Percentiles rank a stretch among this genome's conserved stretches.
Evolutionary conservation across 2,797 vertebrate species (phyloP).

Genomic region (Huso huso): DNA sequence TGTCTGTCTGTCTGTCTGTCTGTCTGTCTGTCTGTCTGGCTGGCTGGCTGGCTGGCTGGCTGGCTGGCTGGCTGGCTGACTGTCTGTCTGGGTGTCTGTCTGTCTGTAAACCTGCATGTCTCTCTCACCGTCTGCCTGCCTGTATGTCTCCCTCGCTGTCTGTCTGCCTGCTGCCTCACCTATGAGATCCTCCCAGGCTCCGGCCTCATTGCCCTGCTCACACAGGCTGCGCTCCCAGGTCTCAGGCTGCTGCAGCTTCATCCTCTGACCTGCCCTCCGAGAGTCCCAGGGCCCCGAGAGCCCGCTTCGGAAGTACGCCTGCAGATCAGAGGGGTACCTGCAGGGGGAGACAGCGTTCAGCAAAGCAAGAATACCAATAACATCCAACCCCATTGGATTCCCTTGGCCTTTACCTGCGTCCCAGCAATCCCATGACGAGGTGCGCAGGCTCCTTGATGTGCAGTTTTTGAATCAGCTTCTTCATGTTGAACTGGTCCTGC

Average conservation of each 20-base stretch:
- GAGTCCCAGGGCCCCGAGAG: slow-evolving; percentile 73
- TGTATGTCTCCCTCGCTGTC: too few species aligned
- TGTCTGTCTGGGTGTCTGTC: too few species aligned
- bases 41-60: too few species aligned
- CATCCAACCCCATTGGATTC: neutral
- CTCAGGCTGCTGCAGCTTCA: slow-evolving; percentile 66
- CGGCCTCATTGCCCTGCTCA: slow-evolving; percentile 61
- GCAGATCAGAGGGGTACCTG: slow-evolving; percentile 70
- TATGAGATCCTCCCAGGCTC: slow-evolving; percentile 77
- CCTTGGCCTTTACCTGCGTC: slow-evolving; percentile 56
- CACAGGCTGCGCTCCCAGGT: slow-evolving; percentile 78
- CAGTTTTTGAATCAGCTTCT: slow-evolving; percentile 70
- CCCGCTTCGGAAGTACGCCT: slow-evolving; percentile 60
- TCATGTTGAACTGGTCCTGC: slow-evolving; percentile 64
- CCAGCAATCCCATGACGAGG: slow-evolving; percentile 71
- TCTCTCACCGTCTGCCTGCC: too few species aligned
- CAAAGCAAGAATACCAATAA: too few species aligned
- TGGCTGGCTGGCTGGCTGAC: too few species aligned
- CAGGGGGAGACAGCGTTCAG: neutral
- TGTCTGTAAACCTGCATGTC: too few species aligned
- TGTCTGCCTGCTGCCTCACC: slow-evolving; percentile 42
- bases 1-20: too few species aligned
- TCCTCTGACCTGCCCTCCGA: slow-evolving; percentile 60
- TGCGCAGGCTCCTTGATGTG: slow-evolving; percentile 76
- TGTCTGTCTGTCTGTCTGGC: too few species aligned